Percentiles rank a stretch among this genome's conserved stretches.
phyloP scores from a whole-genome alignment of 1,140 invertebrate species.

The Zaprionus ornatus region DNA sequence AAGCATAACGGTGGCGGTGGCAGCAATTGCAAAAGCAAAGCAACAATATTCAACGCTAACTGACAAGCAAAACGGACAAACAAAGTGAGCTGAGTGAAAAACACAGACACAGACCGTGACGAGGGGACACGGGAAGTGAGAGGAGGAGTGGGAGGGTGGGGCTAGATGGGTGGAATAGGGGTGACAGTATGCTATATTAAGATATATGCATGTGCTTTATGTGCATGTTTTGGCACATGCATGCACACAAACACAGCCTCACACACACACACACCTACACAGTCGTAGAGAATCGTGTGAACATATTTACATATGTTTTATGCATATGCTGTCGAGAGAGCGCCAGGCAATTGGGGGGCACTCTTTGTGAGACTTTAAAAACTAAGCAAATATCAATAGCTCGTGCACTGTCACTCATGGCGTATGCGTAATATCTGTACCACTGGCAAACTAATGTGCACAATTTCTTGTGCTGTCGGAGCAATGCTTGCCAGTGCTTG shows the following conservation, averaged over 20 bases:
- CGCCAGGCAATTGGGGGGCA: neutral
- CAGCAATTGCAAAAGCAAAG: slow-evolving; percentile 22
- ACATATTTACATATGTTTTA: slow-evolving; percentile 27
- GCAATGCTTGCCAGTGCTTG: slow-evolving; percentile 49
- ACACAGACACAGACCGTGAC: neutral
- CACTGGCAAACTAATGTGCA: slow-evolving; percentile 47
- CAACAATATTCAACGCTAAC: slow-evolving; percentile 10
- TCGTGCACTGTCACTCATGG: neutral
- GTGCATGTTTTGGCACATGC: slow-evolving; percentile 2
- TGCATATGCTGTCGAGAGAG: slow-evolving; percentile 11
- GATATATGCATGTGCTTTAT: slow-evolving; percentile 43
- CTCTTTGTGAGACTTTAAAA: neutral
- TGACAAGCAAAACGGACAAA: slow-evolving; percentile 35
- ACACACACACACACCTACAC: neutral
- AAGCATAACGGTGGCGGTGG: slow-evolving; percentile 43
- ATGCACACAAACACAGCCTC: neutral
- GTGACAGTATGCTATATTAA: slow-evolving; percentile 42
- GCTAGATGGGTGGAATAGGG: neutral
- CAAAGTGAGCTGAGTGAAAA: slow-evolving; percentile 18
- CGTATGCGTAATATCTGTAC: slow-evolving; percentile 6
- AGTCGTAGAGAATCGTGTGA: neutral
- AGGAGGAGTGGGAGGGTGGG: neutral
- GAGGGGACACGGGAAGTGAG: neutral
- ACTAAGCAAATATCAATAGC: slow-evolving; percentile 1
- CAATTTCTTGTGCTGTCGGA: slow-evolving; percentile 25